Percentiles rank a stretch among this genome's conserved stretches.
Conservation (phyloP, 30 jellyfish, hydroid and myxozoan genomes). For the Hydractinia symbiolongicarpus region DNA sequence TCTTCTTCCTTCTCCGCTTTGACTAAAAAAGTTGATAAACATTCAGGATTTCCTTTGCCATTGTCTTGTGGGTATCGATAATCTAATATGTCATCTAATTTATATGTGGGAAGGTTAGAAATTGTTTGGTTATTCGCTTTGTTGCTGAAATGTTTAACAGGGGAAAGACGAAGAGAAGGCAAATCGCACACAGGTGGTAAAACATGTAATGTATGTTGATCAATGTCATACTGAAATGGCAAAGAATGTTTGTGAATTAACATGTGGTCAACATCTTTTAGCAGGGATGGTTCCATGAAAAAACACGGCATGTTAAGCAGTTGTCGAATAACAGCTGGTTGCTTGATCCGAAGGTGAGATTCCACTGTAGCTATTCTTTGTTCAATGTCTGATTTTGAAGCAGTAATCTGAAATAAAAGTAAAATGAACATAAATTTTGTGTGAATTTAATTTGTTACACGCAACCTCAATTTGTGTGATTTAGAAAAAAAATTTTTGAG, state of each 20-base stretch:
- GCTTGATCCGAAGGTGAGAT: constrained; percentile 14
- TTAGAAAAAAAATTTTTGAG: neutral
- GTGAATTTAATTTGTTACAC: neutral
- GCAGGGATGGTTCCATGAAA: constrained; percentile 29
- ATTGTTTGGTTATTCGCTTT: constrained; percentile 1
- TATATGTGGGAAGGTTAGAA: constrained; percentile 21
- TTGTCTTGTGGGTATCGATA: constrained; percentile 10
- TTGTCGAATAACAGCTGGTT: constrained; percentile 25
- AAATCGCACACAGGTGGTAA: constrained; percentile 31
- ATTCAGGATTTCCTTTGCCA: constrained; percentile 35
- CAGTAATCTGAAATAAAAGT: constrained; percentile 14
- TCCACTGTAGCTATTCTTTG: constrained; percentile 18
- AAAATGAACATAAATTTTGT: neutral
- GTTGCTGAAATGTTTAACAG: constrained; percentile 35
- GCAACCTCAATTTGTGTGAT: neutral
- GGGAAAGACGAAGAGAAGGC: constrained; percentile 19
- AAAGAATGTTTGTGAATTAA: constrained; percentile 24
- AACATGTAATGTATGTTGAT: constrained; percentile 9
- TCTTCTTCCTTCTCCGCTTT: constrained; percentile 35
- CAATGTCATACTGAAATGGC: constrained; percentile 25
- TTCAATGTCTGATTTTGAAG: constrained; percentile 14
- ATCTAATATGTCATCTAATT: constrained; percentile 11
- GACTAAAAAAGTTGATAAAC: constrained; percentile 25
- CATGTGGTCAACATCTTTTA: neutral
- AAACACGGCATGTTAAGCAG: constrained; percentile 41